Evolutionary conservation across 2,888 invertebrate genomes (phyloP), one percentile per base, ranked within the genome.

Genomic region (Geotrupes spiniger): DNA sequence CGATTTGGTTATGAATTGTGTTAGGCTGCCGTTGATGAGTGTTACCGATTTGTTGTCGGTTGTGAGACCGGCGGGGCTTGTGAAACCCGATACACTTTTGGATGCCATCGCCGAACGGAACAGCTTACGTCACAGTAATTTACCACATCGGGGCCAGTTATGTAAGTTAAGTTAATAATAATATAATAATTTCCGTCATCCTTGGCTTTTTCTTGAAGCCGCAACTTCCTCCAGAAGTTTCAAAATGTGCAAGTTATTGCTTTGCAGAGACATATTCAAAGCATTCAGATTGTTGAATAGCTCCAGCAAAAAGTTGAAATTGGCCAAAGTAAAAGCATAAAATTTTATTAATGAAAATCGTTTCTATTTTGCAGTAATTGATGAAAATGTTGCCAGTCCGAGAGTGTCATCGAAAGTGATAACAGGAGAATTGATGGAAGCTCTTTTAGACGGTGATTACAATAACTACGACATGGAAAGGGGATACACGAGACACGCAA

Each of bases 81-180:
- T 98, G 31, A 85, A 89, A 25, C 85, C 97, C 0, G 94, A 98
- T 71, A 83, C 85, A 67, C 82, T 99, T 60, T 80, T 99, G 11
- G 98, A 98, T 75, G 97, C 97, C 39, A 95, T 98, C 53, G 88
- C 91, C 60, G 86, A 89, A 64, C 86, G 89, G 66, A 90, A 86
- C 16, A 86, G 87, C 67, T 85, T 84, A 47, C 79, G 85, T 52
- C 85, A 86, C 71, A 85, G 85, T 42, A 86, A 87, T 53, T 78
- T 97, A 46, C 83, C 84, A 41, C 93, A 96, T 71, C 79, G 97
- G 31, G 97, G 96, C 29, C 79, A 85, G 52, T 71, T 92, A 46
- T 71, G 88, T 86, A 69, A 75, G 79, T 76, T 15, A n/a, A n/a
- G 3, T 21, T 21, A 21, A 21, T 21, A n/a, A 10, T 37, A 29